phyloP scores from a whole-genome alignment of 1,140 invertebrate species.

The Episyrphus balteatus region DNA sequence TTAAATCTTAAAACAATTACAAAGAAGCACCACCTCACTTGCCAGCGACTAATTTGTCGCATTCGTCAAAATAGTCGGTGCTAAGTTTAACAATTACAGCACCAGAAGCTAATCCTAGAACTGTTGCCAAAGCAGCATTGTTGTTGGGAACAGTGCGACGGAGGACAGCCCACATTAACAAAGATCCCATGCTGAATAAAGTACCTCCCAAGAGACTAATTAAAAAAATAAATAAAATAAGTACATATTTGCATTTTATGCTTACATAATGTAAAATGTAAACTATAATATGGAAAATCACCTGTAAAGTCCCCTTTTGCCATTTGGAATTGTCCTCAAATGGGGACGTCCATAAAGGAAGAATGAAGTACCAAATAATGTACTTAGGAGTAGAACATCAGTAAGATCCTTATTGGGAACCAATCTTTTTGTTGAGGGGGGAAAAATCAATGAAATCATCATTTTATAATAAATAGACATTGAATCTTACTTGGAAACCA shows the following conservation, averaged over 20 bases:
- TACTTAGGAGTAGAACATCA: conserved; percentile 45
- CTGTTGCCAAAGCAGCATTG: conserved; percentile 43
- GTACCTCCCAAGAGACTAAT: conserved; percentile 49
- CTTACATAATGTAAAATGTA: not conserved
- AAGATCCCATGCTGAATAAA: conserved; percentile 59
- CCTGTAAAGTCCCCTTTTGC: conserved; percentile 42
- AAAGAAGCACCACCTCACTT: no score
- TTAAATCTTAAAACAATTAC: no score
- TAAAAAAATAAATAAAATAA: conserved; percentile 9
- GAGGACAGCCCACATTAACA: conserved; percentile 58
- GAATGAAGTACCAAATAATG: conserved; percentile 47
- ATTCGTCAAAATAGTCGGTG: conserved; percentile 41
- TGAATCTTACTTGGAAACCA: conserved; percentile 42
- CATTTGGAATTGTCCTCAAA: conserved; percentile 36
- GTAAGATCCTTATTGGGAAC: conserved; percentile 46
- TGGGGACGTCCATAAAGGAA: conserved; percentile 51
- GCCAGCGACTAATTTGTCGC: conserved; percentile 20
- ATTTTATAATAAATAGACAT: not conserved
- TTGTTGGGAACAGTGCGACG: conserved; percentile 53
- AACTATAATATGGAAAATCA: no score
- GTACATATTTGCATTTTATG: not conserved
- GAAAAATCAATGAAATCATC: conserved; percentile 19
- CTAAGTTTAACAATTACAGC: conserved; percentile 47
- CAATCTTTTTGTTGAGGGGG: no score
- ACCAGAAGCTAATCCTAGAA: conserved; percentile 49